Conservation (phyloP, 2,888 invertebrate species). For the Sphaerophoria taeniata region DNA sequence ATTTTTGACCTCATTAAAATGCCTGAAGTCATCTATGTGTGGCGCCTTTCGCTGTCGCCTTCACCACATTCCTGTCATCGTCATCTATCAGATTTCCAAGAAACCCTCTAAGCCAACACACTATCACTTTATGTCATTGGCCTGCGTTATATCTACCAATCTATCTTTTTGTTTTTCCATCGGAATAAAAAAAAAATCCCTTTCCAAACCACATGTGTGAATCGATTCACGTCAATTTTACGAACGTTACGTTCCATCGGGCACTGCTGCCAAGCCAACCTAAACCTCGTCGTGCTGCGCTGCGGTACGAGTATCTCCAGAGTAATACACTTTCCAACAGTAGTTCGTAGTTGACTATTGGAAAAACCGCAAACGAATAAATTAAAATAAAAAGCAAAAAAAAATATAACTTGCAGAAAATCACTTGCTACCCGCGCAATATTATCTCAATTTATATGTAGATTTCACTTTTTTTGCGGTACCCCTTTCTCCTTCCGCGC, state of each 20-base stretch:
- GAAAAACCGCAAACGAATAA: slow-evolving; percentile 51
- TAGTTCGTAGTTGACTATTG: slow-evolving; percentile 31
- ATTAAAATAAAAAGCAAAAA: slow-evolving; percentile 39
- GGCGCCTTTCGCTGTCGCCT: slow-evolving; percentile 19
- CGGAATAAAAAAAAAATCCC: slow-evolving; percentile 19
- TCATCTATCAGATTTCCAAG: slow-evolving; percentile 31
- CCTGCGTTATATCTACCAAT: slow-evolving; percentile 38
- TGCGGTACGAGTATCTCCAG: neutral
- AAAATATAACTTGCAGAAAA: slow-evolving; percentile 13
- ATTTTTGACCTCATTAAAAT: slow-evolving; percentile 39
- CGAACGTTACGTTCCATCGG: slow-evolving; percentile 11
- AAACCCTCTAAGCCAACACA: slow-evolving; percentile 24
- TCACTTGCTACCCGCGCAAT: slow-evolving; percentile 56
- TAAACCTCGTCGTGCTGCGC: neutral
- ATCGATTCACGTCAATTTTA: slow-evolving; percentile 25
- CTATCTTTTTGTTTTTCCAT: slow-evolving; percentile 29
- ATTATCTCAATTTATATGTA: slow-evolving; percentile 67
- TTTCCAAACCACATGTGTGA: slow-evolving; percentile 39
- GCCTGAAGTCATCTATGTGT: slow-evolving; percentile 27
- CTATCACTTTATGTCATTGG: slow-evolving; percentile 41
- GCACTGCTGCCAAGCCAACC: slow-evolving; percentile 5
- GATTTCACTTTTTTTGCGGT: slow-evolving; percentile 44
- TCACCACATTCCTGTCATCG: neutral
- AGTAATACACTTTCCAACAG: neutral
- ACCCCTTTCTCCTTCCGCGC: neutral